phyloP scores from a whole-genome alignment of 2,797 vertebrate species.

The Acanthurus leucopareius region DNA sequence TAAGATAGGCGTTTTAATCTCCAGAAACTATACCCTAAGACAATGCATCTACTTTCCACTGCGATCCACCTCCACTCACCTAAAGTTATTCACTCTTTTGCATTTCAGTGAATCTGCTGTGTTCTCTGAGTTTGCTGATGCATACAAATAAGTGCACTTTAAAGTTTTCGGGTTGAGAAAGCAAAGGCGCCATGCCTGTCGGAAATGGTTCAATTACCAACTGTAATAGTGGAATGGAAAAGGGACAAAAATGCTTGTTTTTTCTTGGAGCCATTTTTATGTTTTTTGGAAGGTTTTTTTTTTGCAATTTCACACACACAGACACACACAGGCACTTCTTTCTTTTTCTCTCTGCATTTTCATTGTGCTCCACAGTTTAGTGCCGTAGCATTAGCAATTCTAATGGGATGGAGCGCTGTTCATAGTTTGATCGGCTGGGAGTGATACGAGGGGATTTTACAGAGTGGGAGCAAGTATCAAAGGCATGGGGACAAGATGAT shows the following conservation, averaged over 20 bases:
- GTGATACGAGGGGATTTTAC: conserved; percentile 64
- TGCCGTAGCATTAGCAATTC: conserved; percentile 76
- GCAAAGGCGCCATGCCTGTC: conserved; percentile 48
- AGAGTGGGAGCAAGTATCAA: conserved; percentile 61
- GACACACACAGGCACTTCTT: no score
- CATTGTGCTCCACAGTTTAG: conserved; percentile 62
- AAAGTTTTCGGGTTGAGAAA: conserved; percentile 61
- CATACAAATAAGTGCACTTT: conserved; percentile 77
- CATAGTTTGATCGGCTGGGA: conserved; percentile 64
- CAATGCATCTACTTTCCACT: conserved; percentile 13
- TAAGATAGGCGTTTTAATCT: conserved; percentile 44
- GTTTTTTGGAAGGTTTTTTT: conserved; percentile 8
- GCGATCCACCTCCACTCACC: conserved; percentile 13
- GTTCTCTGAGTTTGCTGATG: conserved; percentile 67
- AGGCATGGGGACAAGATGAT: conserved; percentile 56
- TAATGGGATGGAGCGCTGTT: conserved; percentile 69
- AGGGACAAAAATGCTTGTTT: conserved; percentile 36
- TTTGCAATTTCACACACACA: neutral
- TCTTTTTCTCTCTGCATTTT: conserved; percentile 23
- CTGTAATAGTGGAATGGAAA: conserved; percentile 59
- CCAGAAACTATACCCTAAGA: conserved; percentile 32
- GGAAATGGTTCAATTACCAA: conserved; percentile 72
- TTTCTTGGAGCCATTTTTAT: conserved; percentile 33
- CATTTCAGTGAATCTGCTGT: conserved; percentile 56
- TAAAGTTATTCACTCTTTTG: conserved; percentile 70